phyloP scores from a whole-genome alignment of 1,140 invertebrate genomes.

The Globodera ellingtonae region DNA sequence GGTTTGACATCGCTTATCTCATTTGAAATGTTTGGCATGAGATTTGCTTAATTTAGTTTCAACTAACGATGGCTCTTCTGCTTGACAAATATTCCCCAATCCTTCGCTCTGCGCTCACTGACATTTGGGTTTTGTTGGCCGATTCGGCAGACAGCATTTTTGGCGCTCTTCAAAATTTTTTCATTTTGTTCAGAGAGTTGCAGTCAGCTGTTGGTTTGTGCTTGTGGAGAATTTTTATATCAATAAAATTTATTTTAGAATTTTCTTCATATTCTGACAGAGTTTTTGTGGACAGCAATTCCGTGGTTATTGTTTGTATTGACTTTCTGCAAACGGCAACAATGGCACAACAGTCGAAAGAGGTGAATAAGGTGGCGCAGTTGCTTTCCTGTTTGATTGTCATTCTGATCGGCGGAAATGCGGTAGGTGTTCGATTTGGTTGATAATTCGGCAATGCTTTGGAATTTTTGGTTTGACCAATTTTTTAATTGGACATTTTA shows the following conservation, averaged over 20 bases:
- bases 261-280: constrained; percentile 14
- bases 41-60: not conserved
- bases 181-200: constrained; percentile 35
- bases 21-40: not conserved
- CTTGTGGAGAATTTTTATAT: constrained; percentile 13
- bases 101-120: constrained; percentile 4
- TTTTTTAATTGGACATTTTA: no score
- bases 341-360: constrained; percentile 11
- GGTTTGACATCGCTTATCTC: no score
- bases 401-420: constrained; percentile 12
- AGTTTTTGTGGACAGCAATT: constrained; percentile 26
- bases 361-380: constrained; percentile 27
- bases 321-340: constrained; percentile 28
- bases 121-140: constrained; percentile 43
- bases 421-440: not conserved
- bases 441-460: no score
- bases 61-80: not conserved
- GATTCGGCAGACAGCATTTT: constrained; percentile 38
- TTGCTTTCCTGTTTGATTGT: constrained; percentile 26
- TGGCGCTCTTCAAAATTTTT: constrained; percentile 29
- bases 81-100: constrained; percentile 7
- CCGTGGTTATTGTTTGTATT: constrained; percentile 26
- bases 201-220: constrained; percentile 11
- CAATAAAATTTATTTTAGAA: constrained; percentile 3
- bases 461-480: no score